Conservation (phyloP, 1,140 invertebrate species). For the Temnothorax curvispinosus region DNA sequence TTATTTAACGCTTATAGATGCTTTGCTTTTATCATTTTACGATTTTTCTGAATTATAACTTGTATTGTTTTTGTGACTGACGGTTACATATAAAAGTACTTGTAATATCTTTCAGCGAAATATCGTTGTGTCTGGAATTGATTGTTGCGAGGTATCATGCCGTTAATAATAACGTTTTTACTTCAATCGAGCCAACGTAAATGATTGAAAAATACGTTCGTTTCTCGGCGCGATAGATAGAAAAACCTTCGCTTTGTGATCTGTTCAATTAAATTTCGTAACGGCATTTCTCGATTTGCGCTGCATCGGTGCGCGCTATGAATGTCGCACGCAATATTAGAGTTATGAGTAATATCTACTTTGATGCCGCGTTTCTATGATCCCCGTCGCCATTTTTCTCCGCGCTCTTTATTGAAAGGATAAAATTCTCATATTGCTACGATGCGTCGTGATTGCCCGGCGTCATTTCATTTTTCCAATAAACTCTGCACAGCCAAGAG, state of each 20-base stretch:
- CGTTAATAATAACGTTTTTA: background rate
- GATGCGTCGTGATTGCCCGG: conserved; percentile 71
- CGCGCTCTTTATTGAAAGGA: conserved; percentile 69
- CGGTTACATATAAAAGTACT: background rate
- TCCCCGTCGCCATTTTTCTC: conserved; percentile 28
- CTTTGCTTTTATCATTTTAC: background rate
- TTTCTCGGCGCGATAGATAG: background rate
- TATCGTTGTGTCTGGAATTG: background rate
- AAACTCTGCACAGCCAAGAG: conserved; percentile 58
- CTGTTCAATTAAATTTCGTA: conserved; percentile 35
- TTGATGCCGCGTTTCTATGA: conserved; percentile 46
- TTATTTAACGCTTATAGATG: background rate
- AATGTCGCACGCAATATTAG: conserved; percentile 53
- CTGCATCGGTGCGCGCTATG: conserved; percentile 5
- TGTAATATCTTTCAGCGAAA: background rate
- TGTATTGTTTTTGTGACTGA: background rate
- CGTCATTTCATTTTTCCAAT: conserved; percentile 74
- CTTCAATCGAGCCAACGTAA: background rate
- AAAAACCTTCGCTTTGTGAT: background rate
- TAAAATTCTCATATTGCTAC: conserved; percentile 72
- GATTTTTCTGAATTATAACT: background rate
- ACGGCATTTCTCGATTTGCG: conserved; percentile 49
- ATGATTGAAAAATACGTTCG: background rate
- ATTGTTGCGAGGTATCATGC: background rate
- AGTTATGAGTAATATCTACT: conserved; percentile 67